A percentile compares a stretch with the other conserved stretches of the same genome.
These are phyloP conservation scores for Nasonovia ribisnigri DNA, from an alignment of 2,888 invertebrate genomes.

Conservation along the genomic window DNA sequence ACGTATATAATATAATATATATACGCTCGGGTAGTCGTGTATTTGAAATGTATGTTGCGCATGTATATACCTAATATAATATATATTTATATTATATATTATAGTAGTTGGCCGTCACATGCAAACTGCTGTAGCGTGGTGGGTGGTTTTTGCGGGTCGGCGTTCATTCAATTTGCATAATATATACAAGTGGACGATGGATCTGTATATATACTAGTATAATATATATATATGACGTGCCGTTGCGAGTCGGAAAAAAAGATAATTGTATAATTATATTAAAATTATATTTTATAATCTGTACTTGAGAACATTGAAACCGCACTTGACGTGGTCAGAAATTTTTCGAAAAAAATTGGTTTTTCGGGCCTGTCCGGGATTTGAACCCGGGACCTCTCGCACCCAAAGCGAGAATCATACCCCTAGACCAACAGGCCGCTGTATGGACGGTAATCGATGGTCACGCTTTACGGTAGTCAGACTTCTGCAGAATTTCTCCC, in stretches of 20 bases:
- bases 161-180: slow-evolving; percentile 29
- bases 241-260: background rate
- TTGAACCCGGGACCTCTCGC: slow-evolving; percentile 82
- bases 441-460: too few species aligned
- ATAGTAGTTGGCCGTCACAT: background rate
- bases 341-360: background rate
- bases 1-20: background rate
- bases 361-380: slow-evolving; percentile 79
- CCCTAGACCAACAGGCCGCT: slow-evolving; percentile 79
- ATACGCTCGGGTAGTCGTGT: background rate
- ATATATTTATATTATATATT: background rate
- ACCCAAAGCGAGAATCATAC: slow-evolving; percentile 81
- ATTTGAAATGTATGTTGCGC: background rate
- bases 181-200: background rate
- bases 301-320: background rate
- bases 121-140: background rate
- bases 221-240: background rate
- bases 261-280: background rate
- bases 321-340: background rate
- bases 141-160: slow-evolving; percentile 17
- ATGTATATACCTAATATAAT: background rate
- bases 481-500: too few species aligned
- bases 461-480: too few species aligned
- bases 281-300: too few species aligned
- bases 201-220: background rate